Base-by-base conservation (phyloP, 2,888 invertebrate genomes). In the Dicranocentrus wangi region DNA sequence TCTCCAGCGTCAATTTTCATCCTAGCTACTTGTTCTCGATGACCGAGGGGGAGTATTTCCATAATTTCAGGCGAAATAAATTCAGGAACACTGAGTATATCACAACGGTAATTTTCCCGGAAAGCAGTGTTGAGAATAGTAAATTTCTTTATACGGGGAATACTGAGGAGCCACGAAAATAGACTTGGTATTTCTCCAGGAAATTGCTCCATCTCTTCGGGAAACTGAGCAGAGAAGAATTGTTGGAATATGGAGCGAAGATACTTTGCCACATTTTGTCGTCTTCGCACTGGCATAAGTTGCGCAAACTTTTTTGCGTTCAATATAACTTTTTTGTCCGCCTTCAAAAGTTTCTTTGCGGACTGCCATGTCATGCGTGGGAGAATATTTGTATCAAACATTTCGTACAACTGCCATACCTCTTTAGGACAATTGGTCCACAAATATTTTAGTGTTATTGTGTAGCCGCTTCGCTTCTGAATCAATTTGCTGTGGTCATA, bases 41-140 rank as follows among this genome's bases (percentile, higher is more conserved):
- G 71, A 1, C 72, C 77, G 15, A 69, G 42, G 0, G 82, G 82
- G 1, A 77, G 60, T 23, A 77, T 70, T 63, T 72, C 77, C 77
- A 82, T 77, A 51, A 82, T 77, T 61, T 66, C 68, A n/a, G 82
- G 72, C 0, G 82, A 72, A 25, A 82, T 71, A 39, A 60, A 68
- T 53, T 82, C 82, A 0, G 81, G 76, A 2, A 66, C 66, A 1
- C 60, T 39, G 13, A 68, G 53, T 17, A 82, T 51, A 60, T 77
- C 72, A 25, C 66, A 66, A 2, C 72, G 77, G 47, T 82, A 81
- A 25, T 81, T 81, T 58, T 76, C 69, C 21, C 71, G 17, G 65
- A 81, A 81, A 17, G 47, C 58, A 19, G 79, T 79, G 65, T 79
- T 79, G 19, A 79, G 39, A 25, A 79, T n/a, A 8, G 79, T 66